phyloP scores from a whole-genome alignment of 2,113 vertebrate species.

The Rhinolophus ferrumequinum region DNA sequence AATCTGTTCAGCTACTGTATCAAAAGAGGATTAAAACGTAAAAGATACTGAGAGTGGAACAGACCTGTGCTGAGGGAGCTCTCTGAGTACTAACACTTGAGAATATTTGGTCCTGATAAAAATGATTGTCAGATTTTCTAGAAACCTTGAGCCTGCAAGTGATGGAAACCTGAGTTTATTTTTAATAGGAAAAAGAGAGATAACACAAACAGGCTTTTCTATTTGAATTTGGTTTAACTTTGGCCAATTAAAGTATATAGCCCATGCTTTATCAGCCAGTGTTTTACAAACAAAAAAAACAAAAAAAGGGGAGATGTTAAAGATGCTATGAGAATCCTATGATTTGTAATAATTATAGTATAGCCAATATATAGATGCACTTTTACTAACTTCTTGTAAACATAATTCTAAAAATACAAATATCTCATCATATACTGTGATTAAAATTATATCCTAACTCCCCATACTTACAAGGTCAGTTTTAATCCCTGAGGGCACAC shows the following conservation, averaged over 20 bases:
- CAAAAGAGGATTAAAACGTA: constrained; percentile 67
- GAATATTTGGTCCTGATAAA: constrained; percentile 53
- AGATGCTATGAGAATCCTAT: not conserved
- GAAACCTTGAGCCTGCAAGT: constrained; percentile 4
- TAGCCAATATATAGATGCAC: not conserved
- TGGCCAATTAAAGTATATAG: not conserved
- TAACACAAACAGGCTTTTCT: not conserved
- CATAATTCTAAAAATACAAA: not conserved
- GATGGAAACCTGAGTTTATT: constrained; percentile 31
- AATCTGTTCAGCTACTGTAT: constrained; percentile 39
- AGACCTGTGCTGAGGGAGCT: not conserved
- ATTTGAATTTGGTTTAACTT: not conserved
- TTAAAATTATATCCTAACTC: not conserved
- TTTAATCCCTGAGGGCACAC: not conserved
- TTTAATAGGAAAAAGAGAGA: not conserved
- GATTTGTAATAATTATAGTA: not conserved
- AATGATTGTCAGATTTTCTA: constrained; percentile 40
- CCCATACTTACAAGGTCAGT: not conserved
- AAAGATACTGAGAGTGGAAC: constrained; percentile 9
- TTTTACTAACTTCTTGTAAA: not conserved
- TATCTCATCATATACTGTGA: not conserved
- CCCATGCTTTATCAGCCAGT: not conserved
- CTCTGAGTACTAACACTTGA: not conserved
- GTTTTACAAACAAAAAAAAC: not conserved
- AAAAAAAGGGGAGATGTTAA: not conserved